Conservation (phyloP, 2,113 vertebrate species). For the Rhodinocichla rosea region DNA sequence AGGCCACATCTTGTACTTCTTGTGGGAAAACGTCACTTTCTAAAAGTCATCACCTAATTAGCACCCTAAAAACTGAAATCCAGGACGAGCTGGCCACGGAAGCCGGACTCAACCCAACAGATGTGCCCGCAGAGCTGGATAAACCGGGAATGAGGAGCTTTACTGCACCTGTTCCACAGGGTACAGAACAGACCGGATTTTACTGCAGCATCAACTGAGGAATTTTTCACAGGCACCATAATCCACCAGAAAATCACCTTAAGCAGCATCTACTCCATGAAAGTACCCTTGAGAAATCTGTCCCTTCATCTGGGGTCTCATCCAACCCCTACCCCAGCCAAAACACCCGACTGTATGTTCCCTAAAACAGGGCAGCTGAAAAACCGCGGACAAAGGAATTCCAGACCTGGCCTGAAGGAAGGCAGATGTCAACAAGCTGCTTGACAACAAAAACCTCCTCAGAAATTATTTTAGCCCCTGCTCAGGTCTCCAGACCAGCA, state of each 20-base stretch:
- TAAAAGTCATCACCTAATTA: conserved; percentile 31
- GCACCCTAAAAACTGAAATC: background rate
- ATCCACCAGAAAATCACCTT: conserved; percentile 56
- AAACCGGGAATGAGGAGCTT: background rate
- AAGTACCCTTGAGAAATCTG: conserved; percentile 34
- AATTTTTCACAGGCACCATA: conserved; percentile 55
- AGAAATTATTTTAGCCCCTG: background rate
- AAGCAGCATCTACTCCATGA: conserved; percentile 33
- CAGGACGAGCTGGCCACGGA: background rate
- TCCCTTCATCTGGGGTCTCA: conserved; percentile 25
- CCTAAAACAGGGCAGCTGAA: conserved; percentile 9
- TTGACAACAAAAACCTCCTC: background rate
- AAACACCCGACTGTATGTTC: background rate
- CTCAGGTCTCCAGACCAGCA: background rate
- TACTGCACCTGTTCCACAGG: conserved; percentile 37
- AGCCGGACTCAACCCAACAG: background rate
- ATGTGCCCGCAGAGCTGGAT: background rate
- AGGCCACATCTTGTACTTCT: background rate
- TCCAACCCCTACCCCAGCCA: background rate
- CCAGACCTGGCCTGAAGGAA: background rate
- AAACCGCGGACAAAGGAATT: background rate
- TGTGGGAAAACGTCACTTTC: background rate
- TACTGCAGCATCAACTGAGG: conserved; percentile 11
- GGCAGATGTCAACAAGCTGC: background rate
- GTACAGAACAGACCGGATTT: conserved; percentile 4